Conservation (phyloP, 1,140 invertebrate genomes). For the Papilio polytes region DNA sequence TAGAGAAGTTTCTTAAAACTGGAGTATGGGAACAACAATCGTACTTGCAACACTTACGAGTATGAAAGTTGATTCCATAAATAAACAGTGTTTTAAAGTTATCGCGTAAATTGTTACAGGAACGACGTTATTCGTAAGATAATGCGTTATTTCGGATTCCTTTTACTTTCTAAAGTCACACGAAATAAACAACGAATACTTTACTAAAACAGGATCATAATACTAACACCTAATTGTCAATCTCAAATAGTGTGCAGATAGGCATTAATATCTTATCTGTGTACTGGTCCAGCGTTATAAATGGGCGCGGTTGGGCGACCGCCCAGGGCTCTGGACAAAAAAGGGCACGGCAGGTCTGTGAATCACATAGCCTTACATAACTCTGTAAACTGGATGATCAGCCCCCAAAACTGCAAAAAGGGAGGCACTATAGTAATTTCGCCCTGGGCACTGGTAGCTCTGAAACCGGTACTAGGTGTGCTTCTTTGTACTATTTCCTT, state of each 20-base stretch:
- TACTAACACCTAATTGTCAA: too few relatives aligned
- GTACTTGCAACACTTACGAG: conserved; percentile 7
- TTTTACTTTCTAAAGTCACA: not conserved
- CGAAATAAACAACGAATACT: not conserved
- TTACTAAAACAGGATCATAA: not conserved
- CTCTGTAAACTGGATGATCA: too few relatives aligned
- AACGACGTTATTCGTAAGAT: not conserved
- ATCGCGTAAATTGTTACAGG: not conserved
- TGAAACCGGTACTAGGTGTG: not conserved
- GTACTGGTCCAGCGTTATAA: too few relatives aligned
- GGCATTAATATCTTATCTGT: too few relatives aligned
- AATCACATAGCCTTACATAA: too few relatives aligned
- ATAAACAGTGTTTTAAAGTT: conserved; percentile 30
- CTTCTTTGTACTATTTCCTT: not conserved
- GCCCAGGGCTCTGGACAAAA: too few relatives aligned
- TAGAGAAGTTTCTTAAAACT: conserved; percentile 56
- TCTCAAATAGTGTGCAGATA: too few relatives aligned
- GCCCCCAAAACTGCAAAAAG: too few relatives aligned
- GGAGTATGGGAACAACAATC: not conserved
- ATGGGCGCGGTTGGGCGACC: too few relatives aligned
- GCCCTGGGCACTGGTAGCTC: too few relatives aligned
- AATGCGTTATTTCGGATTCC: not conserved
- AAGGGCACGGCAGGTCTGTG: too few relatives aligned
- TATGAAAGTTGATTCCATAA: conserved; percentile 41
- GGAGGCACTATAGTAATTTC: too few relatives aligned